Base-by-base conservation (phyloP, 1,140 invertebrate species). In the Heliconius hewitsoni region DNA sequence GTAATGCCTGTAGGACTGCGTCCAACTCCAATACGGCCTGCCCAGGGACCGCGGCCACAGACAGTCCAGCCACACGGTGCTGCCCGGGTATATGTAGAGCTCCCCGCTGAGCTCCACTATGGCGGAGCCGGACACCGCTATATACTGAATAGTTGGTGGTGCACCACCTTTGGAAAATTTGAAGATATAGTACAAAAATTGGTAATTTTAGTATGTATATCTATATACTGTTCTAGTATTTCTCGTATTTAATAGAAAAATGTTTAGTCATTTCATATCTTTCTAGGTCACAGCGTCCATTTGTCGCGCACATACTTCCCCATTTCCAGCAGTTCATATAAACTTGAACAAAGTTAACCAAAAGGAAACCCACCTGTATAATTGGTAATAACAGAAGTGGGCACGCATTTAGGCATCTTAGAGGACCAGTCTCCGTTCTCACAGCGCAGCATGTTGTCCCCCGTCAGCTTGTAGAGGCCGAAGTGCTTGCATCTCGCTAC, bases 11-110 rank as follows among this genome's bases (percentile, higher is more conserved):
- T 96, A 96, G 16, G 95, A 96, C 55, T 97, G 97, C 1, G 97
- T 98, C 97, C 98, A 98, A n/a, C 96, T 97, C 98, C 98, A 98
- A 80, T 97, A 97, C 1, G 98, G 98, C 78, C 97, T 97, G 2
- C 98, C 98, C 37, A 97, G 89, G 55, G 96, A 94, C 76, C 97
- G 94, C 0, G 96, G 96, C 85, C 97, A 97, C 75, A 98, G 95
- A 87, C 98, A 98, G 88, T 98, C 97, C 71, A 98, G 94, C 88
- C 98, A 97, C 1, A 98, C 89, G 0, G 97, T 97, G 82, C 97
- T 97, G 80, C 97, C 97, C 0, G 98, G 98, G 78, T 96, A 97
- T 27, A 98, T 97, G 8, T 97, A 96, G 71, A 98, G 92, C 79
- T 97, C 96, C 9, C 98, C 98, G 1, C 96, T 96, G 1, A 97